Conservation (phyloP, 2,888 invertebrate species). For the Mechanitis mazaeus region DNA sequence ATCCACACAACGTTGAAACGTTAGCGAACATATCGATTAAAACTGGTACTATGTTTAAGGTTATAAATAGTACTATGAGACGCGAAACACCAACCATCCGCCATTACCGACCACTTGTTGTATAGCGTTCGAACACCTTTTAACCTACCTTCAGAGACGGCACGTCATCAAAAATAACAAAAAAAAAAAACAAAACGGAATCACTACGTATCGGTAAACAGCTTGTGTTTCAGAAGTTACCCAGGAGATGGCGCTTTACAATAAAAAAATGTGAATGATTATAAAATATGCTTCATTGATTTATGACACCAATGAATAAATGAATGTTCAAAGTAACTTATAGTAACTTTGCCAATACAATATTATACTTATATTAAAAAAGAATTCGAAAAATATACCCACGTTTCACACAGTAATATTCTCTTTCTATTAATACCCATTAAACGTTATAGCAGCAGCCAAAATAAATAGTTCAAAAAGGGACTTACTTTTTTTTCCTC, state of each 20-base stretch:
- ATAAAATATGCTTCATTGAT: not conserved
- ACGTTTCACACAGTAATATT: not conserved
- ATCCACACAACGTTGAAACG: conserved; percentile 71
- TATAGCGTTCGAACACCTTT: conserved; percentile 46
- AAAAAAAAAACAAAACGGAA: conserved; percentile 36
- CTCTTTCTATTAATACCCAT: not conserved
- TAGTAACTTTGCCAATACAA: not conserved
- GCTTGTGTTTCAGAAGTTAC: conserved; percentile 25
- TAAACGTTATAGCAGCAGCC: conserved; percentile 23
- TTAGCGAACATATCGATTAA: conserved; percentile 77
- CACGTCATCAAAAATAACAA: conserved; percentile 68
- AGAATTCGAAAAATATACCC: too few relatives aligned
- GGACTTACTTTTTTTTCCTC: conserved; percentile 51
- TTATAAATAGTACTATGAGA: conserved; percentile 77
- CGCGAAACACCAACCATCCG: conserved; percentile 76
- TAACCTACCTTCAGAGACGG: conserved; percentile 52
- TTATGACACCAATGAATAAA: too few relatives aligned
- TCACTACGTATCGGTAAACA: conserved; percentile 33
- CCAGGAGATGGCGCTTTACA: conserved; percentile 48
- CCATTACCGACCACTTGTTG: conserved; percentile 74
- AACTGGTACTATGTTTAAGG: conserved; percentile 77
- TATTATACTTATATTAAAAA: too few relatives aligned
- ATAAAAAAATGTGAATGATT: not conserved
- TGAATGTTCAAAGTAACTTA: not conserved
- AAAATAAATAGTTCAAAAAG: conserved; percentile 5